Conservation (phyloP, 1,140 invertebrate genomes). For the Microplitis demolitor region DNA sequence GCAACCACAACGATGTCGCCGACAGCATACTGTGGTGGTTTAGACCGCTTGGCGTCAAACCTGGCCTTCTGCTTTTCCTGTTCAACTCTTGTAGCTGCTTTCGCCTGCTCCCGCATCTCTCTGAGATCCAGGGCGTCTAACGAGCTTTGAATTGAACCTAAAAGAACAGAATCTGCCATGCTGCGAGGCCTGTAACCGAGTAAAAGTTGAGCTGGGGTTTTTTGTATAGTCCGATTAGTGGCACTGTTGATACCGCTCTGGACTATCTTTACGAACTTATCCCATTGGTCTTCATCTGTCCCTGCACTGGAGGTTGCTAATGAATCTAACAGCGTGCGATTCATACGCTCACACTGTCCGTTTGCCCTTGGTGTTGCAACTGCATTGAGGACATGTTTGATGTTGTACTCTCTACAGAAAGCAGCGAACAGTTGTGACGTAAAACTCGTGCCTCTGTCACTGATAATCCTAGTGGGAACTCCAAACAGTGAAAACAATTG, state of each 20-base stretch:
- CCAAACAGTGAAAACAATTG: slow-evolving; percentile 33
- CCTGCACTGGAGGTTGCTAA: not conserved
- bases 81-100: no score
- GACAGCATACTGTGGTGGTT: slow-evolving; percentile 22
- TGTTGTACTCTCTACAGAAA: slow-evolving; percentile 33
- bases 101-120: slow-evolving; percentile 3
- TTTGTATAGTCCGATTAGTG: slow-evolving; percentile 32
- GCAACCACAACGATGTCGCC: slow-evolving; percentile 34
- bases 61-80: no score
- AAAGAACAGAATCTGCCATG: slow-evolving; percentile 27
- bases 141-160: slow-evolving; percentile 26
- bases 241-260: slow-evolving; percentile 39
- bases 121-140: slow-evolving; percentile 27
- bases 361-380: slow-evolving; percentile 44
- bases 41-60: slow-evolving; percentile 18
- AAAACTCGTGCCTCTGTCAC: slow-evolving; percentile 44
- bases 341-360: slow-evolving; percentile 17
- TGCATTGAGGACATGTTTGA: slow-evolving; percentile 43
- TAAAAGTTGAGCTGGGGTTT: slow-evolving; percentile 43
- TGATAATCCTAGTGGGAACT: slow-evolving; percentile 35
- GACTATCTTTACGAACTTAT: not conserved
- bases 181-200: slow-evolving; percentile 33
- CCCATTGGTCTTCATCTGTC: not conserved
- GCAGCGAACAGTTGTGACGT: slow-evolving; percentile 36
- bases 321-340: not conserved